A percentile compares a stretch with the other conserved stretches of the same genome.
Evolutionary conservation across 2,888 invertebrate species (phyloP).

Genomic region (Scrobipalpa atriplicella): DNA sequence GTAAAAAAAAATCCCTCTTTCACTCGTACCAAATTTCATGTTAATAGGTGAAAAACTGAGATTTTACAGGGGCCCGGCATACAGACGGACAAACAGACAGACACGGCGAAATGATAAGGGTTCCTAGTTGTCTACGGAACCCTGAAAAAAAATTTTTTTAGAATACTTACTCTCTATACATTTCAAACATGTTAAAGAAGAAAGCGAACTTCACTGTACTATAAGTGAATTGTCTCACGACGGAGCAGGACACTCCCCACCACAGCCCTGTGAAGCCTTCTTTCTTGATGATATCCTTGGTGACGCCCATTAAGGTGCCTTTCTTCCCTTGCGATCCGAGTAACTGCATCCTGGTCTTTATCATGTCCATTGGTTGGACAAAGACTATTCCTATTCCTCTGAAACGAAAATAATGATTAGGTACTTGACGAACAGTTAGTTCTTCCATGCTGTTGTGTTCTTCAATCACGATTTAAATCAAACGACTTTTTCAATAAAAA

Average conservation of each 20-base stretch:
- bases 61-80: too few species aligned
- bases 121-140: too few species aligned
- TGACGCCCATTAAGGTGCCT: background rate
- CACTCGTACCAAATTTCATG: too few species aligned
- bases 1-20: too few species aligned
- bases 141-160: background rate
- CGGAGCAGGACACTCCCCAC: background rate
- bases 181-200: slow-evolving; percentile 10
- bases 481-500: too few species aligned
- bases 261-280: background rate
- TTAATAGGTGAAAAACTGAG: too few species aligned
- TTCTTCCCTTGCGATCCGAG: background rate
- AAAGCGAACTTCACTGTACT: background rate
- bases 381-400: slow-evolving; percentile 56
- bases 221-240: slow-evolving; percentile 10
- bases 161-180: background rate
- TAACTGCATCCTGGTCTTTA: slow-evolving; percentile 65
- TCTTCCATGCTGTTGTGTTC: too few species aligned
- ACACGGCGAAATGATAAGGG: too few species aligned
- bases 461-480: too few species aligned
- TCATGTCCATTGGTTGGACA: slow-evolving; percentile 60
- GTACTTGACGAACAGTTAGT: too few species aligned
- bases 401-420: too few species aligned
- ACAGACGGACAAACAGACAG: too few species aligned
- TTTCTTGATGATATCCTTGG: background rate